Conservation (phyloP, 2,113 vertebrate genomes). For the Neoarius graeffei region DNA sequence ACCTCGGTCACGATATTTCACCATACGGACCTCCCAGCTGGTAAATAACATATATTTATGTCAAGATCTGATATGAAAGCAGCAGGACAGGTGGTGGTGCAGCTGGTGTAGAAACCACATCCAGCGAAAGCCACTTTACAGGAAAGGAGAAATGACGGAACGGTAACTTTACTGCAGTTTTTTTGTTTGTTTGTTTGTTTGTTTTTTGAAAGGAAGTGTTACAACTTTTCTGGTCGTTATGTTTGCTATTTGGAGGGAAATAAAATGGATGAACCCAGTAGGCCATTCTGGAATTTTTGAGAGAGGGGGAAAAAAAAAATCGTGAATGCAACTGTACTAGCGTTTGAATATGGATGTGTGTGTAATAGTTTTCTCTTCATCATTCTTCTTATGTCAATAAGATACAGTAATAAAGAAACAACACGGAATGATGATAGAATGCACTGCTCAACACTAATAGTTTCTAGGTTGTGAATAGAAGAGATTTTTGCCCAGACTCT, state of each 20-base stretch:
- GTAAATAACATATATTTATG: neutral
- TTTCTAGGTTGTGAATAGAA: neutral
- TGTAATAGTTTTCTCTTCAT: neutral
- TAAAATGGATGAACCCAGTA: neutral
- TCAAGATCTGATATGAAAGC: neutral
- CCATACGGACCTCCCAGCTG: too few relatives aligned
- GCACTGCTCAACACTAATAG: neutral
- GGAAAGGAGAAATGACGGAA: neutral
- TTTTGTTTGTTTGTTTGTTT: neutral
- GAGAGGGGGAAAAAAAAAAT: neutral
- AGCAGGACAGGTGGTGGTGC: neutral
- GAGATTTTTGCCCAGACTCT: neutral
- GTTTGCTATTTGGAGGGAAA: neutral
- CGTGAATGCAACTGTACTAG: neutral
- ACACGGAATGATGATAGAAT: too few relatives aligned
- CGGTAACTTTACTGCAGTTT: neutral
- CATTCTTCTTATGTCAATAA: neutral
- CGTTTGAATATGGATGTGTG: neutral
- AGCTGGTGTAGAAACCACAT: neutral
- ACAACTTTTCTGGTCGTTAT: too few relatives aligned
- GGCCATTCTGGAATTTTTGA: neutral
- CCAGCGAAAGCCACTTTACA: neutral
- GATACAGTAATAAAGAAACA: too few relatives aligned
- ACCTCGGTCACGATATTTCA: too few relatives aligned
- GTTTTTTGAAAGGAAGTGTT: neutral